Evolutionary conservation across 2,797 vertebrate species (phyloP).

Genomic region (Cryptoblepharus egeriae): DNA sequence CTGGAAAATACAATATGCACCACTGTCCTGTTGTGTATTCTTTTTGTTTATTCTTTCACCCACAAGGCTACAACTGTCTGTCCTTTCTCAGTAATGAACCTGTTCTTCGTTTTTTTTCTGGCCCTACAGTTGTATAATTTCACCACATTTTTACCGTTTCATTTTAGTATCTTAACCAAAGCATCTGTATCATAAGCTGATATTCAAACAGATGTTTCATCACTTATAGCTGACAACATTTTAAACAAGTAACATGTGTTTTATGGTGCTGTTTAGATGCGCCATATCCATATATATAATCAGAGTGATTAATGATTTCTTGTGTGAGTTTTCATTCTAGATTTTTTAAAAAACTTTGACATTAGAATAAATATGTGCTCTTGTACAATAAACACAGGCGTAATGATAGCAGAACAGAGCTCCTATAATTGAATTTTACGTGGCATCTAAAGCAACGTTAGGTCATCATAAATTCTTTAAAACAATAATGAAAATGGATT

Average conservation of each 20-base stretch:
- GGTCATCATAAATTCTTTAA: slow-evolving; percentile 30
- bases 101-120: background rate
- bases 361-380: slow-evolving; percentile 33
- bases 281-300: slow-evolving; percentile 43
- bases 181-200: background rate
- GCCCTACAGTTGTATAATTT: slow-evolving; percentile 1
- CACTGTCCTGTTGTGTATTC: background rate
- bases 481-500: slow-evolving; percentile 30
- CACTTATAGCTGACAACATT: slow-evolving; percentile 26
- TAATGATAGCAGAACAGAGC: slow-evolving; percentile 23
- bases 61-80: background rate
- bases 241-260: slow-evolving; percentile 41
- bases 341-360: slow-evolving; percentile 16
- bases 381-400: slow-evolving; percentile 18
- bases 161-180: slow-evolving; percentile 15
- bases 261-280: slow-evolving; percentile 39
- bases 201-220: slow-evolving; percentile 39
- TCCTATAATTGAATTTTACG: slow-evolving; percentile 37
- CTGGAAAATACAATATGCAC: background rate
- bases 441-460: slow-evolving; percentile 19
- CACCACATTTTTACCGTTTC: slow-evolving; percentile 12
- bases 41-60: background rate
- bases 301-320: slow-evolving; percentile 39
- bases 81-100: background rate
- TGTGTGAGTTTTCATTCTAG: slow-evolving; percentile 14